Base-by-base conservation (phyloP, 1,140 invertebrate genomes). In the Camponotus vicinus region DNA sequence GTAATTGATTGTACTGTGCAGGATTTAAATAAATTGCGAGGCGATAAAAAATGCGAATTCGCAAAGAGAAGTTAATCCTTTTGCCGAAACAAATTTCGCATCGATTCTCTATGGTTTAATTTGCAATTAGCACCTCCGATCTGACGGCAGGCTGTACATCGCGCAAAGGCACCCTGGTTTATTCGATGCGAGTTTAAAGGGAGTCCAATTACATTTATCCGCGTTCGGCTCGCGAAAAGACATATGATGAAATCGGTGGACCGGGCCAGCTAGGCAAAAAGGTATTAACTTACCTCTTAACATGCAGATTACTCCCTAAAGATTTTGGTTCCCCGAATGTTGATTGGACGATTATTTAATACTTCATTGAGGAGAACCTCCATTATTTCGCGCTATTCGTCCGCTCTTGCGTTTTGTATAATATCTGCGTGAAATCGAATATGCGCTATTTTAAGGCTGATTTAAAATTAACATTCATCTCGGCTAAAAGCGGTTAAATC, bases 331-430 rank as follows among this genome's bases (percentile, higher is more conserved):
- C 66, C 13, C 40, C 76, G 91, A 93, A 94, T 91, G 92, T 92
- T 95, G 93, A 94, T 94, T 93, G 94, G 92, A 90, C 93, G 92
- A 95, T 95, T 95, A 95, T 94, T 94, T 94, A 94, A 94, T 94
- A 91, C 93, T 87, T 85, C 85, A 88, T 85, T 87, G 89, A 85
- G 89, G 89, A 40, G 8, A 86, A 85, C 70, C 86, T 90, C 66
- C 80, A 71, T 90, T 52, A 86, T 71, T 90, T 63, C 86, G 66
- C 80, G 88, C 75, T 49, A 71, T 76, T 67, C 79, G 75, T 63
- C 21, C 13, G 73, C 32, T 75, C 71, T 57, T 59, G 37, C 37
- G 40, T 45, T 64, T 64, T 27, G 40, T 45, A 45, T 42, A 37
- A 45, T 42, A 37, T 61, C 55, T 9, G 45, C 27, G 45, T 18